phyloP scores from a whole-genome alignment of 64 coral and sea anemone species.

The Montipora foliosa region DNA sequence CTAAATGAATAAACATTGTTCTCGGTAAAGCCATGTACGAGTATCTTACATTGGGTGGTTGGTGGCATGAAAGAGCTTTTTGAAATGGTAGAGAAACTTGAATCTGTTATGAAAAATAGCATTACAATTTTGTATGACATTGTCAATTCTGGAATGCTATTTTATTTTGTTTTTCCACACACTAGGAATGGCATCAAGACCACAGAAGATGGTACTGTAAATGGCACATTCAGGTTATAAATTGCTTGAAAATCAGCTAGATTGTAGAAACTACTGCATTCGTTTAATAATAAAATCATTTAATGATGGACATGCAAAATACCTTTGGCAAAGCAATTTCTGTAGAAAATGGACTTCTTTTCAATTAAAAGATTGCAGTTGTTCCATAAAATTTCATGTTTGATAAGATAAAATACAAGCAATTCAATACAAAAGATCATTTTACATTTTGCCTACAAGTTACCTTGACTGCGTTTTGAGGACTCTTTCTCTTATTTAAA shows the following conservation, averaged over 20 bases:
- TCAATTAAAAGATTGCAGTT: neutral
- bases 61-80: neutral
- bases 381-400: neutral
- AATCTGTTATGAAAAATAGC: neutral
- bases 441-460: too few relatives aligned
- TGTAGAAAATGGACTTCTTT: neutral
- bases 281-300: neutral
- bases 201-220: neutral
- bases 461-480: too few relatives aligned
- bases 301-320: neutral
- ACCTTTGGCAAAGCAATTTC: neutral
- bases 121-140: too few relatives aligned
- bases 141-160: too few relatives aligned
- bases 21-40: neutral
- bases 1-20: neutral
- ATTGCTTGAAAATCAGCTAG: neutral
- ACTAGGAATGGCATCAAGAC: neutral
- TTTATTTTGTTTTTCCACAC: neutral
- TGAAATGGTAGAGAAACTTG: neutral
- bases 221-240: neutral
- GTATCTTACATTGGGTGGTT: neutral
- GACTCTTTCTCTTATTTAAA: too few relatives aligned
- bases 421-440: too few relatives aligned
- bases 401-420: too few relatives aligned
- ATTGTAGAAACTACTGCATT: neutral